phyloP scores from a whole-genome alignment of 53 echinoderm and acorn worm species.

The Luidia sarsii region DNA sequence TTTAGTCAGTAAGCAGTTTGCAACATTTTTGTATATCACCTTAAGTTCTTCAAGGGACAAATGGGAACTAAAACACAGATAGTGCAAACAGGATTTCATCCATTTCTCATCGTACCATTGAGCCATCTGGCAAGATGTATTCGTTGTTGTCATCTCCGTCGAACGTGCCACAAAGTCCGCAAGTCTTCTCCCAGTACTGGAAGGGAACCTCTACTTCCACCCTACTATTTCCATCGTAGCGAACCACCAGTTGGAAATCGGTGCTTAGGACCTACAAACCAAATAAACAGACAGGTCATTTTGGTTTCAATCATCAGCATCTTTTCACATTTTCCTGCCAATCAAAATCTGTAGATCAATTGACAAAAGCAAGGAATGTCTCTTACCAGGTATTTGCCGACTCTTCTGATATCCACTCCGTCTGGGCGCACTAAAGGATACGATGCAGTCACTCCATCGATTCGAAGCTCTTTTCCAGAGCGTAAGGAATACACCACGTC shows the following conservation, averaged over 20 bases:
- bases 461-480: slow-evolving; percentile 30
- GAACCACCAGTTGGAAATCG: slow-evolving; percentile 53
- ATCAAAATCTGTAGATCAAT: too few relatives aligned
- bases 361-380: too few relatives aligned
- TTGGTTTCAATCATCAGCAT: too few relatives aligned
- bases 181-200: slow-evolving; percentile 58
- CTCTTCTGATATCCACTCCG: slow-evolving; percentile 35
- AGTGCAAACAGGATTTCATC: too few relatives aligned
- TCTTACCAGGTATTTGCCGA: slow-evolving; percentile 41
- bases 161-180: slow-evolving; percentile 84
- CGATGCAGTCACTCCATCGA: slow-evolving; percentile 52
- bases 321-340: too few relatives aligned
- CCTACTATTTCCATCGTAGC: slow-evolving; percentile 52
- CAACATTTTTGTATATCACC: too few relatives aligned
- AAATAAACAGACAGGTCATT: too few relatives aligned
- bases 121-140: slow-evolving; percentile 57
- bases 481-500: slow-evolving; percentile 35
- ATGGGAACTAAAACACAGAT: too few relatives aligned
- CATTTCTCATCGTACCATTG: slow-evolving; percentile 59
- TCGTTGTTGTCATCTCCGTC: slow-evolving; percentile 73
- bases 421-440: slow-evolving; percentile 35
- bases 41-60: too few relatives aligned
- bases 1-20: too few relatives aligned
- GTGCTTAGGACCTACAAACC: slow-evolving; percentile 54
- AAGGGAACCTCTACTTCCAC: slow-evolving; percentile 50